These are phyloP conservation scores for Sarcophaga bullata DNA, from an alignment of 1,140 invertebrate species.

Conservation along the genomic window DNA sequence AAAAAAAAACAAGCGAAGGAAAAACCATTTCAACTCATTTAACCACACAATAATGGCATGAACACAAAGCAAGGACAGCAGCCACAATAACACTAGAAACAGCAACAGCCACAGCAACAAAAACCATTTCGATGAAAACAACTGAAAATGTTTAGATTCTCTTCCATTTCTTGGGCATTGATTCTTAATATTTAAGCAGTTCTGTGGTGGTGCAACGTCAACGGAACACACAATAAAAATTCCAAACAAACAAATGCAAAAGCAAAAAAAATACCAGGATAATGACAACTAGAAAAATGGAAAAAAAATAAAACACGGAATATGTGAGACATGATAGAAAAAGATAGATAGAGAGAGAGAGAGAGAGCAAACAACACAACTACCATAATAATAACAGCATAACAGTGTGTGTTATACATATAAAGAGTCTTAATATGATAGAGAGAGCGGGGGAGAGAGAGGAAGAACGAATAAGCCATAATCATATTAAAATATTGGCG, in stretches of 20 bases:
- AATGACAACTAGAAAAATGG: neutral
- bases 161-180: neutral
- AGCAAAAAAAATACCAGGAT: conserved; percentile 2
- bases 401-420: neutral
- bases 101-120: too few relatives aligned
- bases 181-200: neutral
- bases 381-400: neutral
- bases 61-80: too few relatives aligned
- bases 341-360: too few relatives aligned
- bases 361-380: neutral
- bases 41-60: too few relatives aligned
- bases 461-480: neutral
- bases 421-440: neutral
- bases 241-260: neutral
- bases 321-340: too few relatives aligned
- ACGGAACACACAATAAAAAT: neutral
- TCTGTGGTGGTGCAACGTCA: neutral
- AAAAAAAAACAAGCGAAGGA: too few relatives aligned
- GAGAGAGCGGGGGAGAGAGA: too few relatives aligned
- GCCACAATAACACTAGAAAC: too few relatives aligned
- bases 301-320: neutral
- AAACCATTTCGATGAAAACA: too few relatives aligned
- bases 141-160: neutral
- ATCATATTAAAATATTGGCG: conserved; percentile 18
- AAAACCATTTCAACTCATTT: too few relatives aligned